Conservation (phyloP, 2,888 invertebrate genomes). For the Bedellia somnulentella region DNA sequence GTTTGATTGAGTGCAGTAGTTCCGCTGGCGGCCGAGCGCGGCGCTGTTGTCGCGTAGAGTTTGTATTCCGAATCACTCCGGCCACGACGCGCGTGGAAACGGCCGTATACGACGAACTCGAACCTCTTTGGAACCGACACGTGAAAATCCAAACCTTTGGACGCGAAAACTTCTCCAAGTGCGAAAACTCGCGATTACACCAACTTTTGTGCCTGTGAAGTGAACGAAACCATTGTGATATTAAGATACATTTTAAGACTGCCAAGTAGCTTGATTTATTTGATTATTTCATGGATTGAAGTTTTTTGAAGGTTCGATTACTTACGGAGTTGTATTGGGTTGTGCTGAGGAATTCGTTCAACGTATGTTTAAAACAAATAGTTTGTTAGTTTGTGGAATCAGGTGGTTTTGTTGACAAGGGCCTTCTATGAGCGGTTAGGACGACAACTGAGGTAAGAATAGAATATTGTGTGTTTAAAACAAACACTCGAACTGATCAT, state of each 20-base stretch:
- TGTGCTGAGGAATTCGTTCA: slow-evolving; percentile 46
- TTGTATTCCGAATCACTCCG: slow-evolving; percentile 44
- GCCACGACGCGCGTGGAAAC: slow-evolving; percentile 46
- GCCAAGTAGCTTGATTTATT: too few relatives aligned
- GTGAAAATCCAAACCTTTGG: slow-evolving; percentile 22
- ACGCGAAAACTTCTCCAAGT: slow-evolving; percentile 22
- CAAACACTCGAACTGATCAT: not conserved
- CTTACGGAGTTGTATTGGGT: slow-evolving; percentile 32
- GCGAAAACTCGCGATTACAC: slow-evolving; percentile 29
- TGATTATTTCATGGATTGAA: too few relatives aligned
- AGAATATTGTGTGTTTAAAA: slow-evolving; percentile 5
- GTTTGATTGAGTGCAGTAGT: slow-evolving; percentile 37
- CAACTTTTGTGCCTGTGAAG: too few relatives aligned
- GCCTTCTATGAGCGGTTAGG: slow-evolving; percentile 25
- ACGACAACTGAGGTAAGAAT: slow-evolving; percentile 28
- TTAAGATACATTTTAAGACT: too few relatives aligned
- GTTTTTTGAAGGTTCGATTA: slow-evolving; percentile 36
- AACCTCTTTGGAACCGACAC: slow-evolving; percentile 19
- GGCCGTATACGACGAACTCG: slow-evolving; percentile 28
- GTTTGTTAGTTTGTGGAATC: slow-evolving; percentile 26
- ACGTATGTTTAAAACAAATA: slow-evolving; percentile 48
- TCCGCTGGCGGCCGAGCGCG: slow-evolving; percentile 16
- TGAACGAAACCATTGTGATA: too few relatives aligned
- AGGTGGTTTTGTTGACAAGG: slow-evolving; percentile 36
- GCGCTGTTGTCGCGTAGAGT: slow-evolving; percentile 27